A percentile compares a stretch with the other conserved stretches of the same genome.
These are phyloP conservation scores for Lophius piscatorius DNA, from an alignment of 2,113 vertebrate genomes.

Conservation along the genomic window DNA sequence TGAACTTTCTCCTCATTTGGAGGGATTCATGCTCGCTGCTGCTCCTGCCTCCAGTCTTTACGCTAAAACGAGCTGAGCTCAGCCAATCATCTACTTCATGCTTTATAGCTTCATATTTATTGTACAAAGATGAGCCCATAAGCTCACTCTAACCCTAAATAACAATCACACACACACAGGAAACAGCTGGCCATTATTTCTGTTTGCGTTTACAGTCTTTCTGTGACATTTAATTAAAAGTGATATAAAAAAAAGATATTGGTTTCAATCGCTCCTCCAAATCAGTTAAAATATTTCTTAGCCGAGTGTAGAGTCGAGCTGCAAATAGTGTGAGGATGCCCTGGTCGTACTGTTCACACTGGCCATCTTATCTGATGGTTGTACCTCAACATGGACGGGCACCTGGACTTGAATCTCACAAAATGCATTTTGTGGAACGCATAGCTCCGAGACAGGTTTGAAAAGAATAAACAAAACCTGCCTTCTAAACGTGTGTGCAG, in stretches of 20 bases:
- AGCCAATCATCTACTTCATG: background rate
- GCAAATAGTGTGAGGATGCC: constrained; percentile 10
- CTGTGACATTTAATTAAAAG: constrained; percentile 1
- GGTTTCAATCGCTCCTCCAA: constrained; percentile 8
- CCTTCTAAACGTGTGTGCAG: constrained; percentile 11
- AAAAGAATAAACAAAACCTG: constrained; percentile 50
- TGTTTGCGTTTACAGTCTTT: constrained; percentile 4
- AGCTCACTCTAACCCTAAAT: background rate
- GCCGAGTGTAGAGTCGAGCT: constrained; percentile 5
- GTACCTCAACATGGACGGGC: constrained; percentile 5
- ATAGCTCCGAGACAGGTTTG: constrained; percentile 27
- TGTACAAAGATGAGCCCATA: background rate
- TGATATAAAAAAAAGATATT: constrained; percentile 10
- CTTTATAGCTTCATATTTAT: background rate
- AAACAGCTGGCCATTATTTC: background rate
- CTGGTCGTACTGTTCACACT: constrained; percentile 5
- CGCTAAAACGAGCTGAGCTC: background rate
- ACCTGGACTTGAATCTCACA: constrained; percentile 3
- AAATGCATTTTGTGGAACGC: constrained; percentile 20
- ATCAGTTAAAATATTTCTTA: constrained; percentile 10
- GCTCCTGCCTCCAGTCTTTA: background rate
- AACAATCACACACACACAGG: background rate
- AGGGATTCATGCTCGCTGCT: background rate
- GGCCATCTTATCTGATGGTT: constrained; percentile 24
- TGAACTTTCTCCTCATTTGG: background rate